Conservation (phyloP, 2,888 invertebrate species). For the Tipula helvola region DNA sequence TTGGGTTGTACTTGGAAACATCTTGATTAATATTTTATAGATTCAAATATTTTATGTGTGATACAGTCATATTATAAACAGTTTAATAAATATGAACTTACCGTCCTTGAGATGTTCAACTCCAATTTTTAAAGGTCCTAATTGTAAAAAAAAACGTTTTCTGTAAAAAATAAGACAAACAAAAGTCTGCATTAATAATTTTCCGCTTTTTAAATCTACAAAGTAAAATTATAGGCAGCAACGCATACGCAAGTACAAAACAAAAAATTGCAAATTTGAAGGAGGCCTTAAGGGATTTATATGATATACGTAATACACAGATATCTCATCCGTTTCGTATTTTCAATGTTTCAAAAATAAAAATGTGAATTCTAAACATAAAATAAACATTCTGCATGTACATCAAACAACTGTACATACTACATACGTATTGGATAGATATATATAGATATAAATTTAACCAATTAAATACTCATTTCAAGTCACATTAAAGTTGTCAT, state of each 20-base stretch:
- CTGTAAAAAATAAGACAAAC: neutral
- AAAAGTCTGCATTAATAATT: neutral
- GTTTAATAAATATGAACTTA: neutral
- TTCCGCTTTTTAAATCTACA: neutral
- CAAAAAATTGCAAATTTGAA: neutral
- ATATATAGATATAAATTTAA: neutral
- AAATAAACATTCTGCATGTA: neutral
- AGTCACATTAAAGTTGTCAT: neutral
- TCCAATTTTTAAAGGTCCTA: too few species aligned
- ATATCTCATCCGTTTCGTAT: neutral
- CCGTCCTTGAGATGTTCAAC: neutral
- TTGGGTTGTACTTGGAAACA: neutral
- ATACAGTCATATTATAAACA: too few species aligned
- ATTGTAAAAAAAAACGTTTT: neutral
- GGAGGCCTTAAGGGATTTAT: neutral
- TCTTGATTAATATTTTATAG: neutral
- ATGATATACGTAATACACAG: too few species aligned
- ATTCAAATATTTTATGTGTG: too few species aligned
- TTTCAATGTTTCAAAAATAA: neutral
- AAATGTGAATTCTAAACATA: neutral
- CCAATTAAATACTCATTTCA: neutral
- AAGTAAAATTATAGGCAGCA: neutral
- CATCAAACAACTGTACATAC: neutral
- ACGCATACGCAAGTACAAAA: neutral
- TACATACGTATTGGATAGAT: neutral